These are phyloP conservation scores for Plagodis dolabraria DNA, from an alignment of 2,888 invertebrate species.

Conservation along the genomic window DNA sequence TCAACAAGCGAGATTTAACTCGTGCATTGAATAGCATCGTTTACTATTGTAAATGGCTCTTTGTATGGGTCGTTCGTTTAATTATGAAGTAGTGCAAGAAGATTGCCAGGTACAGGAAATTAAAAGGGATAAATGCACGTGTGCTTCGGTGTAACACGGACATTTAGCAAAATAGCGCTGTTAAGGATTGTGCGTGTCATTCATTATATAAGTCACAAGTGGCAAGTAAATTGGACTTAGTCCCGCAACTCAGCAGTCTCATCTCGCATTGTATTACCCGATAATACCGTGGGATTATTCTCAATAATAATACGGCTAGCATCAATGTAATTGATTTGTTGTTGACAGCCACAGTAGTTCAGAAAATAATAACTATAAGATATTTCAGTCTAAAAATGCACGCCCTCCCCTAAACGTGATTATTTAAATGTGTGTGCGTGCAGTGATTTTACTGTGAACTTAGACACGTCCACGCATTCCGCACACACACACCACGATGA, in stretches of 20 bases:
- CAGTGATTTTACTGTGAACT: too few relatives aligned
- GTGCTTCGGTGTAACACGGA: constrained; percentile 29
- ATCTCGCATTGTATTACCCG: constrained; percentile 42
- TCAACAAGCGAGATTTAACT: constrained; percentile 22
- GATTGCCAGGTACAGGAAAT: constrained; percentile 28
- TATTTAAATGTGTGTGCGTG: too few relatives aligned
- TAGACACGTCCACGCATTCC: too few relatives aligned
- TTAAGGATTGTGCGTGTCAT: constrained; percentile 53
- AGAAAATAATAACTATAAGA: constrained; percentile 1
- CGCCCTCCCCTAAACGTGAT: too few relatives aligned
- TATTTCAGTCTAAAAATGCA: neutral
- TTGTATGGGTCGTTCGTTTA: constrained; percentile 24
- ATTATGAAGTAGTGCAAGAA: constrained; percentile 31
- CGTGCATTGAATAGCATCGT: constrained; percentile 22
- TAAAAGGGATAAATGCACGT: constrained; percentile 40
- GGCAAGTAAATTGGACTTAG: constrained; percentile 47
- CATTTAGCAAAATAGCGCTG: constrained; percentile 41
- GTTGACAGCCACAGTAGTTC: constrained; percentile 9
- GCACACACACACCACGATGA: too few relatives aligned
- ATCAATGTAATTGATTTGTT: constrained; percentile 24
- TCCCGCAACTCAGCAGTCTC: constrained; percentile 36
- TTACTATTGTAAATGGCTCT: constrained; percentile 20
- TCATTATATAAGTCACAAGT: constrained; percentile 40
- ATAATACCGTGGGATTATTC: constrained; percentile 49
- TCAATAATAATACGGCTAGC: constrained; percentile 21